Conservation (phyloP, 2,797 vertebrate genomes). For the Triplophysa bombifrons region DNA sequence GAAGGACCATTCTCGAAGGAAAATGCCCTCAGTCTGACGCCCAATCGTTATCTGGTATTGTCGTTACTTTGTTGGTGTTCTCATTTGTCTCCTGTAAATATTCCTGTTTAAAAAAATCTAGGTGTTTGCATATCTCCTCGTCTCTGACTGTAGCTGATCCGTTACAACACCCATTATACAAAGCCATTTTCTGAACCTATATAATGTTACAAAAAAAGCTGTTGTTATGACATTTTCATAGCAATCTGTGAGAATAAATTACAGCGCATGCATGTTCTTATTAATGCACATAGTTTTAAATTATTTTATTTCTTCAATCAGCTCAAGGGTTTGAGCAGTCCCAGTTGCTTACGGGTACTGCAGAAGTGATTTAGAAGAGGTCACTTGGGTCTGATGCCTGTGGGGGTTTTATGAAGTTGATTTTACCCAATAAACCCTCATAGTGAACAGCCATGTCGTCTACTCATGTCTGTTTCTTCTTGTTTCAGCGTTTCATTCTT, state of each 20-base stretch:
- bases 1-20: too few species aligned
- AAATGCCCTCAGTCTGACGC: too few species aligned
- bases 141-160: too few species aligned
- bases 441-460: neutral
- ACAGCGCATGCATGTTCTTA: neutral
- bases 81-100: too few species aligned
- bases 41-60: too few species aligned
- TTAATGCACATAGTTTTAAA: neutral
- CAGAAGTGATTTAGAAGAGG: neutral
- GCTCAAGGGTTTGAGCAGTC: neutral
- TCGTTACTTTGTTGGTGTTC: too few species aligned
- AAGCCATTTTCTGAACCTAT: neutral
- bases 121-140: too few species aligned
- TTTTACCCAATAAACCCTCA: slow-evolving; percentile 1
- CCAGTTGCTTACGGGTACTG: neutral
- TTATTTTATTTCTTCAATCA: neutral
- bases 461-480: neutral
- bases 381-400: neutral
- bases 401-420: neutral
- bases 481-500: neutral
- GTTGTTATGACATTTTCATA: neutral
- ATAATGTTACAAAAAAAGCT: neutral
- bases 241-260: neutral
- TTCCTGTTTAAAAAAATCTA: too few species aligned
- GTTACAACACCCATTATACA: too few species aligned